These are phyloP conservation scores for Drosophila funebris DNA, from an alignment of 1,140 invertebrate genomes.

Conservation along the genomic window DNA sequence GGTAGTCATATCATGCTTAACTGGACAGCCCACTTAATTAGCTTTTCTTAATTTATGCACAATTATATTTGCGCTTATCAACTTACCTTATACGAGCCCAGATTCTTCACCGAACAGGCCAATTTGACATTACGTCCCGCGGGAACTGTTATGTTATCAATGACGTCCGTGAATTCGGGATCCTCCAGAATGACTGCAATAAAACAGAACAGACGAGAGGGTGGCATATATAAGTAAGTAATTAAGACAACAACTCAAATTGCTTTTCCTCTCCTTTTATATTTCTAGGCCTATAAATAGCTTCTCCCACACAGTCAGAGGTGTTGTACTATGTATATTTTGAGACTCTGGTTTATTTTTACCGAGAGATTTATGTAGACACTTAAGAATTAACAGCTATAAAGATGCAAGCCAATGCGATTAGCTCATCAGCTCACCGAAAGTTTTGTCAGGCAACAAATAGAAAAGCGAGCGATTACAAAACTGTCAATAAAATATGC, in stretches of 20 bases:
- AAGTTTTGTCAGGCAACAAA: constrained; percentile 41
- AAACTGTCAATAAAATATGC: constrained; percentile 55
- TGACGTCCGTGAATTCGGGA: constrained; percentile 88
- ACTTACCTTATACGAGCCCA: constrained; percentile 92
- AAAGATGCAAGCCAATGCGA: constrained; percentile 22
- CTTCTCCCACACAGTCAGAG: neutral
- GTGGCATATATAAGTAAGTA: neutral
- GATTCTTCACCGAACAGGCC: constrained; percentile 94
- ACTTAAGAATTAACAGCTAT: constrained; percentile 44
- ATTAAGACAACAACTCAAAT: constrained; percentile 24
- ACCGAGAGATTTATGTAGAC: constrained; percentile 41
- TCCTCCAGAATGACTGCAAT: constrained; percentile 87
- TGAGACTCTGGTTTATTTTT: constrained; percentile 18
- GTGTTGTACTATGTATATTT: neutral
- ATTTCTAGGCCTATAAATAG: constrained; percentile 31
- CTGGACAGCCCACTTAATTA: constrained; percentile 10
- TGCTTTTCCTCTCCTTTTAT: neutral
- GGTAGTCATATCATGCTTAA: neutral
- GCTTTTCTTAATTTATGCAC: constrained; percentile 11
- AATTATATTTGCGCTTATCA: neutral
- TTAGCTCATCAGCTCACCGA: constrained; percentile 23
- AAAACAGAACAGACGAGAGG: constrained; percentile 26
- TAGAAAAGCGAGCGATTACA: constrained; percentile 1
- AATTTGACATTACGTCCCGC: constrained; percentile 94
- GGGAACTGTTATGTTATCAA: constrained; percentile 89